Base-by-base conservation (phyloP, 2,797 vertebrate species). In the Takifugu rubripes region DNA sequence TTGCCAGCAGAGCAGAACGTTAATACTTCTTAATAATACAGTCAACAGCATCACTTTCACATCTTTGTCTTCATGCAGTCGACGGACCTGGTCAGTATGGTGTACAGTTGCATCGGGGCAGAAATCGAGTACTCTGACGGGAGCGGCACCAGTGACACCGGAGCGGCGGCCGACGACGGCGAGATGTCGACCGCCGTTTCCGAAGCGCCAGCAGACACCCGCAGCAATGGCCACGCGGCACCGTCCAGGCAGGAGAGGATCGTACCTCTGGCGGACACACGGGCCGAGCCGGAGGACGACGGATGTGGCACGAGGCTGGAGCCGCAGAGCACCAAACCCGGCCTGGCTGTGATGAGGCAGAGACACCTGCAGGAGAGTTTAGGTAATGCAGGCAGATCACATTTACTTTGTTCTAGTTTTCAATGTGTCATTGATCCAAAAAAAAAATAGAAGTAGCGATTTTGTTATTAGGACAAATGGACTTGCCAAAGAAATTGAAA, bases 281-380 rank as follows among this genome's bases (percentile, higher is more conserved):
- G 15, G 62, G 56, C 59, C 1, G 84, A 83, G 55, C n/a, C n/a
- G 24, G 79, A 80, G 53, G 81, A 80, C 56, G 83, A 86, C 46
- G 11, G 49, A 16, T 44, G 65, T 49, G 86, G 72, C 49, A 55
- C 54, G 49, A 93, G 84, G 73, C 92, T 93, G 0, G 89, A 90
- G 3, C 92, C 89, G 2, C 93, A 94, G 82, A 88, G 79, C 83
- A 64, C 61, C 82, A 94, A 94, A 61, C 92, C 92, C 1, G 89
- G 81, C 53, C 87, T 93, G 77, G 78, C 79, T 6, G 86, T 68
- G 55, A 90, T 91, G 77, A 92, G 90, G 40, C 88, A 93, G 72
- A 88, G 91, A 66, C 92, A 93, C 70, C 91, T 94, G 79, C 89
- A 88, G 90, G 90, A 90, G 52, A 88, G 82, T 71, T 77, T 84